Evolutionary conservation across 1,140 invertebrate species (phyloP).

Genomic region (Paraescarpia echinospica): DNA sequence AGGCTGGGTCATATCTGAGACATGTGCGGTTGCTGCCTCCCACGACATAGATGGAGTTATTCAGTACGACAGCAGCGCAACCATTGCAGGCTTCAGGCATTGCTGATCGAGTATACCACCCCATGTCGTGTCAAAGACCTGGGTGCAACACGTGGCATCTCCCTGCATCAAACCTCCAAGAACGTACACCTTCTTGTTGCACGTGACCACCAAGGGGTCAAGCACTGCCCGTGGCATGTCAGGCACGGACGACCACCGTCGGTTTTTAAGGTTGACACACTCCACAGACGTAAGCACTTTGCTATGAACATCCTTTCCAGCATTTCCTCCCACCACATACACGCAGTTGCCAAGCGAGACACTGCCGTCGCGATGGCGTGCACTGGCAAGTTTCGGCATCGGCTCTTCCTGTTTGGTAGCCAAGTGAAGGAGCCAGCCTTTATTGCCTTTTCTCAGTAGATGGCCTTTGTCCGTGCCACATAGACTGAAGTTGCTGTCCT

Average conservation of each 20-base stretch:
- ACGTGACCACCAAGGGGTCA: slow-evolving; percentile 13
- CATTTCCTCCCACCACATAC: too few relatives aligned
- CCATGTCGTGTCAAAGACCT: slow-evolving; percentile 13
- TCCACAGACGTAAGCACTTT: too few relatives aligned
- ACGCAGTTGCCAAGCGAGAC: too few relatives aligned
- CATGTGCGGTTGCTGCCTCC: background rate
- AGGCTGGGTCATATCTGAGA: background rate
- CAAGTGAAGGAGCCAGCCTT: background rate
- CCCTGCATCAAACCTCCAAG: background rate
- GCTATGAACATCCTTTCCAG: too few relatives aligned
- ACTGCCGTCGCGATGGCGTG: too few relatives aligned
- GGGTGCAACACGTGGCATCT: background rate
- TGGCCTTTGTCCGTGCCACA: background rate
- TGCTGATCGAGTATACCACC: background rate
- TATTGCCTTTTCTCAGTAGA: background rate
- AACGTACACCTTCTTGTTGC: background rate
- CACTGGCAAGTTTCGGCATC: too few relatives aligned
- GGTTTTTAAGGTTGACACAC: too few relatives aligned
- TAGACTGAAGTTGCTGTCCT: background rate
- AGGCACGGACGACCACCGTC: background rate
- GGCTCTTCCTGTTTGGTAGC: too few relatives aligned
- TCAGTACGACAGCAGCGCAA: slow-evolving; percentile 1
- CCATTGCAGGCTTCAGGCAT: background rate
- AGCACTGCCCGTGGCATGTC: background rate
- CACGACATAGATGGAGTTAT: slow-evolving; percentile 17